phyloP scores from a whole-genome alignment of 2,113 vertebrate genomes.

The Canis aureus region DNA sequence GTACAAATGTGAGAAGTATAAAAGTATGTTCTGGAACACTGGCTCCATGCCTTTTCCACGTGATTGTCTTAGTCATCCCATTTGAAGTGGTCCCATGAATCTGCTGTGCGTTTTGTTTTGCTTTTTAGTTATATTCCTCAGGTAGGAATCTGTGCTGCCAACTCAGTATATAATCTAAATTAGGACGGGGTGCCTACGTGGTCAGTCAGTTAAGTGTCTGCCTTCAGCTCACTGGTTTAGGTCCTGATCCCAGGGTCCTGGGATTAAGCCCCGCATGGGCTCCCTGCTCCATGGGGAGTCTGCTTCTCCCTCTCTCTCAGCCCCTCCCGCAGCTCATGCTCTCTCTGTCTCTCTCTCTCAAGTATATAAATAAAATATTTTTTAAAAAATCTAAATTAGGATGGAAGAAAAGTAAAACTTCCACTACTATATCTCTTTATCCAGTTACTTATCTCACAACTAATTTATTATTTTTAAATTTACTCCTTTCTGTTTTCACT shows the following conservation, averaged over 20 bases:
- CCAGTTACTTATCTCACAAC: background rate
- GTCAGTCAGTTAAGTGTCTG: too few species aligned
- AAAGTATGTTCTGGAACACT: background rate
- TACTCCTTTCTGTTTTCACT: background rate
- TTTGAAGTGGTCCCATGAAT: background rate
- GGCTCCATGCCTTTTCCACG: background rate
- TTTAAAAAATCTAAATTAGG: background rate
- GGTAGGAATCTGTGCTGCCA: background rate
- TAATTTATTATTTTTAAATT: background rate
- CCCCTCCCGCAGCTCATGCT: too few species aligned
- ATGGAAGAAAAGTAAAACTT: background rate
- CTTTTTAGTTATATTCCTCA: background rate
- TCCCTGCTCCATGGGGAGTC: too few species aligned
- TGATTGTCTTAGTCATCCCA: background rate
- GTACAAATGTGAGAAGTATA: background rate
- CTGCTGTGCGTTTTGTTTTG: background rate
- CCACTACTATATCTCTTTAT: background rate
- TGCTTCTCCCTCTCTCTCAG: too few species aligned
- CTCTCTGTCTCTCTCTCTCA: too few species aligned
- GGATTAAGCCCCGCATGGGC: too few species aligned
- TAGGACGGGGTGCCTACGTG: background rate
- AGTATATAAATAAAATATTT: too few species aligned
- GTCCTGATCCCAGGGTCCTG: too few species aligned
- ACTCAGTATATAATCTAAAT: background rate
- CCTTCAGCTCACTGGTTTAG: too few species aligned